Conservation (phyloP, 1,140 invertebrate species). For the Grapholita molesta region DNA sequence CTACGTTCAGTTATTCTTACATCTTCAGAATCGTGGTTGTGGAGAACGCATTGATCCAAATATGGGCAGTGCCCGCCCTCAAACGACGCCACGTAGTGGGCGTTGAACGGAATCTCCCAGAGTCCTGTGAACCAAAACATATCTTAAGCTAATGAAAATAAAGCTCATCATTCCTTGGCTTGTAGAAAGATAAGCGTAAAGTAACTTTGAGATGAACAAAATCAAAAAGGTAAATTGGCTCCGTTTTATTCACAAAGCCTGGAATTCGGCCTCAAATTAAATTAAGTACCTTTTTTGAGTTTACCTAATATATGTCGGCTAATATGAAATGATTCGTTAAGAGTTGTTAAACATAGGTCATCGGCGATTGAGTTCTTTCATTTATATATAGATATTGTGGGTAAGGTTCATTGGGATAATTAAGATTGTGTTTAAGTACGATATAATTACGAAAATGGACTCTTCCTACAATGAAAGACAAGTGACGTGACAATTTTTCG, state of each 20-base stretch:
- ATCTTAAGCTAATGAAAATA: conserved; percentile 4
- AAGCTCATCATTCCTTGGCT: neutral
- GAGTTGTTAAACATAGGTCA: too few relatives aligned
- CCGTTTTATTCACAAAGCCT: conserved; percentile 8
- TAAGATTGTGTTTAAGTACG: too few relatives aligned
- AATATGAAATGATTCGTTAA: too few relatives aligned
- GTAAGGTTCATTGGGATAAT: too few relatives aligned
- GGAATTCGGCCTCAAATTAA: conserved; percentile 12
- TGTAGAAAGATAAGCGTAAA: neutral
- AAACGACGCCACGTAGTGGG: conserved; percentile 92
- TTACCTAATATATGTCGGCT: too few relatives aligned
- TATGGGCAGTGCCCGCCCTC: conserved; percentile 96
- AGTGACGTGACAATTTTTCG: too few relatives aligned
- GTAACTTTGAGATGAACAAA: conserved; percentile 5
- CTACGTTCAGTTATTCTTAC: conserved; percentile 56
- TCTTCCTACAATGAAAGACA: too few relatives aligned
- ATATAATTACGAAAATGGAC: too few relatives aligned
- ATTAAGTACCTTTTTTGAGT: conserved; percentile 12
- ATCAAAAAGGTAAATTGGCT: conserved; percentile 16
- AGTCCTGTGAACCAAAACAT: conserved; percentile 80
- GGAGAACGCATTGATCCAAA: conserved; percentile 94
- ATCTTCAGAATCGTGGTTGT: conserved; percentile 91
- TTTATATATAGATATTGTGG: too few relatives aligned
- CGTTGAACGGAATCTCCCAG: conserved; percentile 96
- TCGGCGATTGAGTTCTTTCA: too few relatives aligned